Conservation (phyloP, 2,888 invertebrate genomes). For the Clunio marinus region DNA sequence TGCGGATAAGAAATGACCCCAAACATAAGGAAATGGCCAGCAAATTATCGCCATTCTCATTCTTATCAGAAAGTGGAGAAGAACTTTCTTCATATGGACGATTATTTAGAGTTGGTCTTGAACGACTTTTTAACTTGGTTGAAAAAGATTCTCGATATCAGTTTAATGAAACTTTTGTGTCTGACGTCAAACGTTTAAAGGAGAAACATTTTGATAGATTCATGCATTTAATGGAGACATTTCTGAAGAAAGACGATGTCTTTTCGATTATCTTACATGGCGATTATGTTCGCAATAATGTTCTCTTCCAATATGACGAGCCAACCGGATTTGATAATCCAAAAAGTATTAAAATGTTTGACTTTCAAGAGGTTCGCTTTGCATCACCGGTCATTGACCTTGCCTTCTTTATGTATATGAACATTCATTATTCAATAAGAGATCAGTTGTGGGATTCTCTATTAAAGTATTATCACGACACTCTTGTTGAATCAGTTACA, state of each 20-base stretch:
- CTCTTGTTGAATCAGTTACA: slow-evolving; percentile 44
- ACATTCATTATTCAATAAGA: slow-evolving; percentile 44
- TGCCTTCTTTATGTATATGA: slow-evolving; percentile 49
- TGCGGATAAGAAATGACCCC: slow-evolving; percentile 44
- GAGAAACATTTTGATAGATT: slow-evolving; percentile 45
- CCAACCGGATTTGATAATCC: slow-evolving; percentile 40
- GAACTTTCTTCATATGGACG: slow-evolving; percentile 44
- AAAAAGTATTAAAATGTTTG: slow-evolving; percentile 46
- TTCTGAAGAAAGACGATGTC: slow-evolving; percentile 44
- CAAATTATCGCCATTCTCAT: slow-evolving; percentile 45
- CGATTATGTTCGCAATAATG: slow-evolving; percentile 50
- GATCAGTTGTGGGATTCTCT: slow-evolving; percentile 44
- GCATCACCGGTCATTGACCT: slow-evolving; percentile 47
- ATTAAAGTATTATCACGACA: slow-evolving; percentile 45
- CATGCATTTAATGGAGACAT: slow-evolving; percentile 44
- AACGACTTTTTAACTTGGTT: slow-evolving; percentile 47
- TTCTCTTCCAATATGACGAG: slow-evolving; percentile 46
- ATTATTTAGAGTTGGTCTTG: slow-evolving; percentile 46
- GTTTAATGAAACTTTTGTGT: slow-evolving; percentile 40
- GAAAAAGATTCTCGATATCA: slow-evolving; percentile 41
- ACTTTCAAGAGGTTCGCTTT: slow-evolving; percentile 49
- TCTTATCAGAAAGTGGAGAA: slow-evolving; percentile 41
- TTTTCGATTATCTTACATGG: slow-evolving; percentile 49
- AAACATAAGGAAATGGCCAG: slow-evolving; percentile 44
- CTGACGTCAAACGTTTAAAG: slow-evolving; percentile 43